phyloP scores from a whole-genome alignment of 2,797 vertebrate genomes.

The Vireo griseus region DNA sequence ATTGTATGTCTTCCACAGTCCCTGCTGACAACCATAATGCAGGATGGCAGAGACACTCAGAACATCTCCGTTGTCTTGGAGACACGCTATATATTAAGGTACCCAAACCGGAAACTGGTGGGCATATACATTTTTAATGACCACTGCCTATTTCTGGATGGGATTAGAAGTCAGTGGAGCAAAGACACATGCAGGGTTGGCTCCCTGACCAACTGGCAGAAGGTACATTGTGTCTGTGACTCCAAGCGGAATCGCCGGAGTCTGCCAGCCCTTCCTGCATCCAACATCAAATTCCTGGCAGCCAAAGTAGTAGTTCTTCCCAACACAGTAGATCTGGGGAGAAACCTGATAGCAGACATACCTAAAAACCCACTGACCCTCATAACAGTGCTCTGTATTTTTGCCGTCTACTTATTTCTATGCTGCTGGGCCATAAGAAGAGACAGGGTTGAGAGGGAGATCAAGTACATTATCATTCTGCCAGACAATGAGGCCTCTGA shows the following conservation, averaged over 20 bases:
- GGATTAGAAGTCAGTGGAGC: conserved; percentile 38
- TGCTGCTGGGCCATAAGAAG: conserved; percentile 63
- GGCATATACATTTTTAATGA: conserved; percentile 54
- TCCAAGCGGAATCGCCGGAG: neutral
- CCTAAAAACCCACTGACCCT: conserved; percentile 57
- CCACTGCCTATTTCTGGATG: conserved; percentile 65
- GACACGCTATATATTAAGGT: neutral
- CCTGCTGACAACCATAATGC: conserved; percentile 23
- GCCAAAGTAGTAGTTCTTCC: conserved; percentile 60
- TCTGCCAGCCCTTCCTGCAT: accelerated
- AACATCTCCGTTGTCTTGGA: conserved; percentile 38
- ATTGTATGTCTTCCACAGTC: conserved; percentile 62
- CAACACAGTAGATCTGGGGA: conserved; percentile 50
- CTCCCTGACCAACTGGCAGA: conserved; percentile 48
- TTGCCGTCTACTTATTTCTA: conserved; percentile 16
- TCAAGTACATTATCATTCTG: conserved; percentile 48
- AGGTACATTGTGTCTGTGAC: conserved; percentile 68
- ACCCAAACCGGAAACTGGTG: conserved; percentile 7
- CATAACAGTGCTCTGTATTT: conserved; percentile 48
- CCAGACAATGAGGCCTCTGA: conserved; percentile 72
- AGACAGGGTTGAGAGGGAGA: conserved; percentile 47
- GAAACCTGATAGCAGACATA: neutral
- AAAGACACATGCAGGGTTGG: conserved; percentile 40
- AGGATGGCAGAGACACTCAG: accelerated
- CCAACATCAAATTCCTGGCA: conserved; percentile 51